phyloP scores from a whole-genome alignment of 1,140 invertebrate species.

The Brachionus koreanus region DNA sequence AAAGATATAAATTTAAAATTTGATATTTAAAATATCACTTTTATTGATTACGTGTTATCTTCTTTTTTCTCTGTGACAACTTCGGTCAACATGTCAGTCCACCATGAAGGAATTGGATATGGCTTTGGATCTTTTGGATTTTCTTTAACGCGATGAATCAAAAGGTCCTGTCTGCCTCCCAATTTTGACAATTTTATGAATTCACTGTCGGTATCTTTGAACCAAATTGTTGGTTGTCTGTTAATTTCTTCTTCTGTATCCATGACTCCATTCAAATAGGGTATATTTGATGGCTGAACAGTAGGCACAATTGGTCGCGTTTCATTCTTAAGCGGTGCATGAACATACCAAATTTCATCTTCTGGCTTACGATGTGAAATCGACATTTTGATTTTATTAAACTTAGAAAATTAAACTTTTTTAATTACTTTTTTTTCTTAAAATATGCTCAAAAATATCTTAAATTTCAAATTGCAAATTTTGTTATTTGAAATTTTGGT shows the following conservation, averaged over 20 bases:
- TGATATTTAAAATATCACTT: background rate
- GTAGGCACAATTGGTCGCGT: background rate
- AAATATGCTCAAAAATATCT: background rate
- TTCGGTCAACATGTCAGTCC: slow-evolving; percentile 29
- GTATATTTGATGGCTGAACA: slow-evolving; percentile 40
- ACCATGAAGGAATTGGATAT: slow-evolving; percentile 35
- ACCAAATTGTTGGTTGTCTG: background rate
- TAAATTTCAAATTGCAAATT: slow-evolving; percentile 18
- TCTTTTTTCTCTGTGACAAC: background rate
- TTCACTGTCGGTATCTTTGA: slow-evolving; percentile 12
- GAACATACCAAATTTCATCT: slow-evolving; percentile 43
- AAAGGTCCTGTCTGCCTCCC: slow-evolving; percentile 9
- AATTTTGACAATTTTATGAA: slow-evolving; percentile 21
- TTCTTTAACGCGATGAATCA: slow-evolving; percentile 20
- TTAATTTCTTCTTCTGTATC: slow-evolving; percentile 13
- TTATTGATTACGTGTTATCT: background rate
- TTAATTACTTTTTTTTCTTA: background rate
- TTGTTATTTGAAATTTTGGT: slow-evolving; percentile 16
- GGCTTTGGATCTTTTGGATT: slow-evolving; percentile 13
- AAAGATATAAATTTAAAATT: background rate
- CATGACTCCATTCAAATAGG: slow-evolving; percentile 43
- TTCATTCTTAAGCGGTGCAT: slow-evolving; percentile 40
- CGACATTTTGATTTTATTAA: slow-evolving; percentile 9
- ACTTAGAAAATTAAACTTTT: background rate
- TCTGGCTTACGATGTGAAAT: slow-evolving; percentile 23